phyloP scores from a whole-genome alignment of 1,140 invertebrate species.

The Phthorimaea operculella region DNA sequence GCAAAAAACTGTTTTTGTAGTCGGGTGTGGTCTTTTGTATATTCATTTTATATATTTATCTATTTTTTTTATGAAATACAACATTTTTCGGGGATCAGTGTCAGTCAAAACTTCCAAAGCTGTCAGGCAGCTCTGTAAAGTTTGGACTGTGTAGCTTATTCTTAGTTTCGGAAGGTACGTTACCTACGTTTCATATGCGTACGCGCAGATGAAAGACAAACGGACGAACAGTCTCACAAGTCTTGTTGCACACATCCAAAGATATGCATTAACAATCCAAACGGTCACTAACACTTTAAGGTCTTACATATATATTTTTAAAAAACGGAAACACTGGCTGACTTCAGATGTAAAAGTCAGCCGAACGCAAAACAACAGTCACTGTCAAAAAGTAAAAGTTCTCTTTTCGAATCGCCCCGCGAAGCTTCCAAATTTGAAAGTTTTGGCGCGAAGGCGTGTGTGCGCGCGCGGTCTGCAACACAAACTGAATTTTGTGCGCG shows the following conservation, averaged over 20 bases:
- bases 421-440: slow-evolving; percentile 51
- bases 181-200: no score
- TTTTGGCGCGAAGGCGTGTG: slow-evolving; percentile 54
- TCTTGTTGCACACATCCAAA: slow-evolving; percentile 58
- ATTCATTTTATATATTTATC: background rate
- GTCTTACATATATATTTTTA: slow-evolving; percentile 14
- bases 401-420: slow-evolving; percentile 16
- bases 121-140: no score
- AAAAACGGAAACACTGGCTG: background rate
- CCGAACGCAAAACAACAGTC: slow-evolving; percentile 6
- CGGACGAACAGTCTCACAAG: slow-evolving; percentile 58
- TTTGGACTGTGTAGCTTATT: no score
- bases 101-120: no score
- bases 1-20: slow-evolving; percentile 21
- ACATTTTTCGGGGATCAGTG: no score
- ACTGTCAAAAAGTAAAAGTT: slow-evolving; percentile 3
- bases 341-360: no score
- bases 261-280: slow-evolving; percentile 59
- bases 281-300: slow-evolving; percentile 21
- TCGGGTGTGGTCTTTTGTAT: background rate
- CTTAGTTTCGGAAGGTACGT: no score
- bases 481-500: slow-evolving; percentile 63
- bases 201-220: slow-evolving; percentile 11
- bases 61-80: background rate
- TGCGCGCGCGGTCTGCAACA: slow-evolving; percentile 55